Base-by-base conservation (phyloP, 2,113 vertebrate species). In the Poecile atricapillus region DNA sequence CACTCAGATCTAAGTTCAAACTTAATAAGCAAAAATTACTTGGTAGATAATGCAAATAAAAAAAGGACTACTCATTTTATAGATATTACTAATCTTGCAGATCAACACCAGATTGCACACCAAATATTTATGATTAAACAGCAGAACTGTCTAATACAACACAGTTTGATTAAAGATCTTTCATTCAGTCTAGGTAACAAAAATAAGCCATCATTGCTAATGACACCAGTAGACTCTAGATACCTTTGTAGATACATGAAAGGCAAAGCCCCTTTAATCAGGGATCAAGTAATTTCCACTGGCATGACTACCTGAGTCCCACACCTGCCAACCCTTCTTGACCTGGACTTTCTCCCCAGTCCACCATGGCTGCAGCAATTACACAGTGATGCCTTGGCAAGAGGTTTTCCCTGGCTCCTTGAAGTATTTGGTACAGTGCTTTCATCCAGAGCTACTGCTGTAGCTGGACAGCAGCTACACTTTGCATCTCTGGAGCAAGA, bases 51-150 rank as follows among this genome's bases (percentile, higher is more conserved):
- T 46, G 50, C 39, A 47, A 73, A 80, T 74, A 10, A 60, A 47
- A 75, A 74, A 74, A 21, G 2, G 4, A 59, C 43, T 77, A 35
- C 33, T 70, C 83, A 63, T 55, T 89, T 88, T 78, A 52, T 22
- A 87, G 39, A 41, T 75, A 83, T 41, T 71, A 74, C 28, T 77
- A 83, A 83, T 35, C 39, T 71, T 88, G 37, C 49, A 81, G 60
- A 92, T 78, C 87, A 89, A 55, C 35, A 84, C n/a, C 76, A 90
- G 50, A 92, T 92, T 92, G 86, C 63, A 81, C 25, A 60, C 44
- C 76, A 87, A 92, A 93, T 92, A 95, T 93, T 92, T 91, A 81
- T 22, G 19, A 33, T 84, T 89, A 87, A 94, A 86, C 47, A 87
- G 33, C 62, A 76, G 78, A 91, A 94, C 59, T 59, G 27, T 82